Conservation (phyloP, 2,888 invertebrate species). For the Morpho helenor region DNA sequence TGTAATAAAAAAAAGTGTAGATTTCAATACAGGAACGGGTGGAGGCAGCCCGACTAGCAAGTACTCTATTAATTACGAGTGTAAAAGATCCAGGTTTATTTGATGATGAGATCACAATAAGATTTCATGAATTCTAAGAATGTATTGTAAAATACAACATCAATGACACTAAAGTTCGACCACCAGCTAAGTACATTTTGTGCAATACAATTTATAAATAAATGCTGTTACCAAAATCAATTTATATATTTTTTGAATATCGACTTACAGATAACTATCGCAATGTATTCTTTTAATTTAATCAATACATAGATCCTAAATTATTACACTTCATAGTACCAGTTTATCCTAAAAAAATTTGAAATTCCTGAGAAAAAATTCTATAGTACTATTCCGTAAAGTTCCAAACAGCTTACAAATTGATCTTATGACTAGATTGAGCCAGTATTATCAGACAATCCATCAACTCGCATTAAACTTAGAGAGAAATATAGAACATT, state of each 20-base stretch:
- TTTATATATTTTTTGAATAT: slow-evolving; percentile 50
- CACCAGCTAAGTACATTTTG: slow-evolving; percentile 73
- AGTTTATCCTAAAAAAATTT: slow-evolving; percentile 53
- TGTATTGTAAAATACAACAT: slow-evolving; percentile 40
- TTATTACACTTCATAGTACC: slow-evolving; percentile 38
- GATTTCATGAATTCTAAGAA: slow-evolving; percentile 54
- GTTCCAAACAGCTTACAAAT: slow-evolving; percentile 63
- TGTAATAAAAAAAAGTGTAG: slow-evolving; percentile 57
- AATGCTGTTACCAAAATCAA: slow-evolving; percentile 60
- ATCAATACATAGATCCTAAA: slow-evolving; percentile 43
- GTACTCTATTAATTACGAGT: slow-evolving; percentile 37
- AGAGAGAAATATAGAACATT: slow-evolving; percentile 68
- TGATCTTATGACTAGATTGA: slow-evolving; percentile 80
- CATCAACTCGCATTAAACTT: slow-evolving; percentile 51
- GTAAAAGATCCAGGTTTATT: slow-evolving; percentile 27
- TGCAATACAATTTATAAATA: slow-evolving; percentile 68
- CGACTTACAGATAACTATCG: slow-evolving; percentile 42
- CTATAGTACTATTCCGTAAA: slow-evolving; percentile 52
- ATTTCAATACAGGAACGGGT: slow-evolving; percentile 38
- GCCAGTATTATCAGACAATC: slow-evolving; percentile 68
- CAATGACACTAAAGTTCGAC: slow-evolving; percentile 11
- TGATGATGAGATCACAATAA: slow-evolving; percentile 67
- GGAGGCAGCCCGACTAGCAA: slow-evolving; percentile 37
- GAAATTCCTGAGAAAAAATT: slow-evolving; percentile 62
- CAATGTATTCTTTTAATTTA: slow-evolving; percentile 43